Percentiles rank a stretch among this genome's conserved stretches.
These are phyloP conservation scores for Toxotes lorentzi DNA, from an alignment of 2,797 vertebrate species.

Conservation along the genomic window DNA sequence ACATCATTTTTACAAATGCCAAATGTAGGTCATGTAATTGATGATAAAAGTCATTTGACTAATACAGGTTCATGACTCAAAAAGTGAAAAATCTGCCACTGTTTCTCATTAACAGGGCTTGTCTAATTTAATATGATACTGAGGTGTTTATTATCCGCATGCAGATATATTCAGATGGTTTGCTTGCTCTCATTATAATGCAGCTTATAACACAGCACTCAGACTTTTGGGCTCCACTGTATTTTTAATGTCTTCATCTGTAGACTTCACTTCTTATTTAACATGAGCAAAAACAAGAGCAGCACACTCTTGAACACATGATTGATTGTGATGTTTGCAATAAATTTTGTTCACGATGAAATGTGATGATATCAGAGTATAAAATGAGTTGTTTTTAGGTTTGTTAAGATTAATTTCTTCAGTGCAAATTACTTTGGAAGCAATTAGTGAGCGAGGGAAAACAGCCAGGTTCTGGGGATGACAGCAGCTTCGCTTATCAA, in stretches of 20 bases:
- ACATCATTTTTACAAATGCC: background rate
- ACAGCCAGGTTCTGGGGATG: background rate
- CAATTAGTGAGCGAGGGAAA: background rate
- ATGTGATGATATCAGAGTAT: background rate
- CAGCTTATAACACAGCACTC: background rate
- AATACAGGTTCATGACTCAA: conserved; percentile 1
- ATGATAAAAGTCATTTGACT: background rate
- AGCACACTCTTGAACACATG: background rate
- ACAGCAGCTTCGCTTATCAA: background rate
- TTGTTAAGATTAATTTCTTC: conserved; percentile 19
- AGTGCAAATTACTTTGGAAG: conserved; percentile 12
- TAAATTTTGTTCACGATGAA: background rate
- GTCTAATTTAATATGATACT: background rate
- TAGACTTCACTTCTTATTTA: background rate
- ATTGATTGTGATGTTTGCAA: background rate
- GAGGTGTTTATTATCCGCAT: conserved; percentile 16
- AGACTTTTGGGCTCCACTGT: background rate
- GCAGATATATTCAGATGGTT: background rate
- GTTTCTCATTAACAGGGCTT: background rate
- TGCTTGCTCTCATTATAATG: background rate
- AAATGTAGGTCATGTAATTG: background rate
- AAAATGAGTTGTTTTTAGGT: background rate
- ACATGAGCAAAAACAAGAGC: background rate
- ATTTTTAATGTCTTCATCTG: background rate
- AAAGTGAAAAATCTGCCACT: background rate